Percentiles rank a stretch among this genome's conserved stretches.
Evolutionary conservation across 2,113 vertebrate species (phyloP).

Genomic region (Cavia aperea): DNA sequence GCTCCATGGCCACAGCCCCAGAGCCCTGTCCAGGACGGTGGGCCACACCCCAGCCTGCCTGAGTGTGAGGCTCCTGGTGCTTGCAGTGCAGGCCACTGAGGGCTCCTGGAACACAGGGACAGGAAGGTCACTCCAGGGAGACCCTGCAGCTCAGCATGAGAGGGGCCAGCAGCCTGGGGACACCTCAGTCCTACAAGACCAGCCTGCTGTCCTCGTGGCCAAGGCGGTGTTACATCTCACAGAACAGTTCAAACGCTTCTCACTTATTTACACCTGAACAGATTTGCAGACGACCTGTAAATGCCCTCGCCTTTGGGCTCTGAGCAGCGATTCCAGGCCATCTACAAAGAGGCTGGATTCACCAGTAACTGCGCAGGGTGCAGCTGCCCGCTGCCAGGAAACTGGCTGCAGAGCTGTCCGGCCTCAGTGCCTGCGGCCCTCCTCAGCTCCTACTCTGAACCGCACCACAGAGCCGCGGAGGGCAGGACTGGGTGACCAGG

Average conservation of each 20-base stretch:
- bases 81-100: accelerated
- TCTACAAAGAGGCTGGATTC: not conserved
- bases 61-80: accelerated
- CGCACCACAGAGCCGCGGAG: accelerated
- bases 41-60: accelerated
- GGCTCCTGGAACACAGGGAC: accelerated
- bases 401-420: too few relatives aligned
- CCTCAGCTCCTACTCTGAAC: not conserved
- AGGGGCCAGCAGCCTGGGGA: accelerated
- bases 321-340: not conserved
- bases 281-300: accelerated
- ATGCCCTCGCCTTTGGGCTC: not conserved
- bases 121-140: not conserved
- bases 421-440: not conserved
- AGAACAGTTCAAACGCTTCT: accelerated
- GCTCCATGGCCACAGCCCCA: not conserved
- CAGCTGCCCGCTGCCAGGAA: not conserved
- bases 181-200: accelerated
- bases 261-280: not conserved
- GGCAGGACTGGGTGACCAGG: not conserved
- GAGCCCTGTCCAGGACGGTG: accelerated
- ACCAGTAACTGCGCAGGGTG: not conserved
- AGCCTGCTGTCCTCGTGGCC: accelerated
- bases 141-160: accelerated
- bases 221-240: accelerated